Conservation (phyloP, 1,140 invertebrate species). For the Heliothis subflexa region DNA sequence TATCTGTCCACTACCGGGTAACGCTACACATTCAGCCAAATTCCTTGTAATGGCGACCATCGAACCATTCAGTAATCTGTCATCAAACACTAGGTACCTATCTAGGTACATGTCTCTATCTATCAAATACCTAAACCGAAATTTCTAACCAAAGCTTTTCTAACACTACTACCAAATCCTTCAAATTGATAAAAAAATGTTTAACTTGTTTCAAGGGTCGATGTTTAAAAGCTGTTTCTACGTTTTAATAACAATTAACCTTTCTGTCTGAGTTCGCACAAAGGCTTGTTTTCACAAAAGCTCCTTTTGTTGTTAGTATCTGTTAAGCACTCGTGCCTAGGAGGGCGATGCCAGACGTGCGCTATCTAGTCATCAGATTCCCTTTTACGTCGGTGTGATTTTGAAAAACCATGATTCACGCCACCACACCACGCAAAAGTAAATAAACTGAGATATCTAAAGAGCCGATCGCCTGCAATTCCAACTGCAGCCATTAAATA, state of each 20-base stretch:
- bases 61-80: too few species aligned
- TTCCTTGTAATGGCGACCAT: neutral
- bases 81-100: neutral
- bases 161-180: neutral
- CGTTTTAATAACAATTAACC: slow-evolving; percentile 46
- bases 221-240: slow-evolving; percentile 24
- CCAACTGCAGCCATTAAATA: slow-evolving; percentile 69
- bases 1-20: neutral
- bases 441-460: slow-evolving; percentile 56
- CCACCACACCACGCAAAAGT: slow-evolving; percentile 48
- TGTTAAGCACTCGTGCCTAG: slow-evolving; percentile 25
- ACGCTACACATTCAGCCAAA: neutral
- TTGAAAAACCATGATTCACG: slow-evolving; percentile 49
- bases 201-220: slow-evolving; percentile 28
- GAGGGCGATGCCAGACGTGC: slow-evolving; percentile 32
- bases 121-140: neutral
- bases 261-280: slow-evolving; percentile 34
- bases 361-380: slow-evolving; percentile 42
- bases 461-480: slow-evolving; percentile 61
- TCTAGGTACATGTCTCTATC: neutral
- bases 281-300: slow-evolving; percentile 33
- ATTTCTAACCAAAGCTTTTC: neutral
- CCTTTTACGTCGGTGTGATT: slow-evolving; percentile 39
- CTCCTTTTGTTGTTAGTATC: slow-evolving; percentile 37
- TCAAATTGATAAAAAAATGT: slow-evolving; percentile 29